A percentile compares a stretch with the other conserved stretches of the same genome.
phyloP scores from a whole-genome alignment of 2,888 invertebrate genomes.

The Synergus umbraculus region DNA sequence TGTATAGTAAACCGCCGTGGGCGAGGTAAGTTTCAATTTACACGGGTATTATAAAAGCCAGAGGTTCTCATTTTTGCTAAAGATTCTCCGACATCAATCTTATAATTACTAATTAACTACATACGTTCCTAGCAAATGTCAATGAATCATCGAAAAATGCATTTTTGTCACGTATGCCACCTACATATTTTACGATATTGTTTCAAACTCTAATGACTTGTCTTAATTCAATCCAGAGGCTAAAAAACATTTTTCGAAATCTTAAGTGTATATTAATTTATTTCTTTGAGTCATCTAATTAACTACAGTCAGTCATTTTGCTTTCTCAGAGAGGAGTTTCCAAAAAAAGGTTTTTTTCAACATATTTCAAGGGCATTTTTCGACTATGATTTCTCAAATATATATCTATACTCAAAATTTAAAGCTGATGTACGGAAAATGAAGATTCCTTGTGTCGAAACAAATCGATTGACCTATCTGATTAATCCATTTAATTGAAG shows the following conservation, averaged over 20 bases:
- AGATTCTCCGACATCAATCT: background rate
- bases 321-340: too few relatives aligned
- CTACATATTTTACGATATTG: background rate
- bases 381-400: too few relatives aligned
- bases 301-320: too few relatives aligned
- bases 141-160: constrained; percentile 25
- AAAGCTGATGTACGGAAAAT: too few relatives aligned
- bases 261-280: constrained; percentile 7
- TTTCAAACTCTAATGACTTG: constrained; percentile 26
- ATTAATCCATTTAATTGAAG: too few relatives aligned
- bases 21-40: constrained; percentile 37
- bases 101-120: constrained; percentile 18
- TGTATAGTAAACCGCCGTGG: constrained; percentile 21
- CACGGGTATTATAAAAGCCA: constrained; percentile 13
- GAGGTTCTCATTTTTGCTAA: constrained; percentile 12
- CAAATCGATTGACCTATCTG: too few relatives aligned
- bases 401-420: too few relatives aligned
- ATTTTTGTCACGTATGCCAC: background rate
- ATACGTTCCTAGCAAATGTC: background rate
- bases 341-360: too few relatives aligned
- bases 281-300: background rate
- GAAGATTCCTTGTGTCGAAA: too few relatives aligned
- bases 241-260: background rate
- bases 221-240: constrained; percentile 4
- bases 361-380: too few relatives aligned